These are phyloP conservation scores for Ametastegia equiseti DNA, from an alignment of 2,888 invertebrate species.

Conservation along the genomic window DNA sequence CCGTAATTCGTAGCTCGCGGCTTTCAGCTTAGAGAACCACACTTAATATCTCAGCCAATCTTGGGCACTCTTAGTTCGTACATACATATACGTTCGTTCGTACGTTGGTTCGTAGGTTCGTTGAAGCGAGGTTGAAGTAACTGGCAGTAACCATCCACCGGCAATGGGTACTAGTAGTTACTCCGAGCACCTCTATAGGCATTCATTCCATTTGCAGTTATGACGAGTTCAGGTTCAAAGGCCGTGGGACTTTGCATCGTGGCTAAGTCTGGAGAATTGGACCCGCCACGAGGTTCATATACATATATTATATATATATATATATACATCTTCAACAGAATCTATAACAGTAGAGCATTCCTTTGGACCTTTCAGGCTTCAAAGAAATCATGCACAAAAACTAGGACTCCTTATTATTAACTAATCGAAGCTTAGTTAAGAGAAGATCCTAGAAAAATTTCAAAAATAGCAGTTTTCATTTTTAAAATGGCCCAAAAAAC, in stretches of 20 bases:
- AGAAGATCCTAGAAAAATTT: too few relatives aligned
- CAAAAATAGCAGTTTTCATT: too few relatives aligned
- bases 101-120: conserved; percentile 33
- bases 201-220: conserved; percentile 75
- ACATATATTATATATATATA: not conserved
- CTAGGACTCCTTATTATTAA: too few relatives aligned
- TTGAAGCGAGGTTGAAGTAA: conserved; percentile 58
- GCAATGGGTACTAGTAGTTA: conserved; percentile 68
- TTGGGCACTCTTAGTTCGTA: conserved; percentile 55
- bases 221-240: conserved; percentile 73
- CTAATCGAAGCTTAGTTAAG: too few relatives aligned
- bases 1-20: conserved; percentile 65
- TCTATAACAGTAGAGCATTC: not conserved
- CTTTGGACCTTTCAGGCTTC: too few relatives aligned
- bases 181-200: conserved; percentile 65
- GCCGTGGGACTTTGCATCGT: conserved; percentile 70
- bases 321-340: not conserved
- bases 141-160: conserved; percentile 67
- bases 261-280: conserved; percentile 33
- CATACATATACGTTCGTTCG: conserved; percentile 22
- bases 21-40: conserved; percentile 53
- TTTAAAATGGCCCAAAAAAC: too few relatives aligned
- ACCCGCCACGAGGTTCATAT: not conserved
- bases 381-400: too few relatives aligned
- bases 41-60: conserved; percentile 73